Percentiles rank a stretch among this genome's conserved stretches.
Conservation (phyloP, 2,888 invertebrate species). For the Nomada goodeniana region DNA sequence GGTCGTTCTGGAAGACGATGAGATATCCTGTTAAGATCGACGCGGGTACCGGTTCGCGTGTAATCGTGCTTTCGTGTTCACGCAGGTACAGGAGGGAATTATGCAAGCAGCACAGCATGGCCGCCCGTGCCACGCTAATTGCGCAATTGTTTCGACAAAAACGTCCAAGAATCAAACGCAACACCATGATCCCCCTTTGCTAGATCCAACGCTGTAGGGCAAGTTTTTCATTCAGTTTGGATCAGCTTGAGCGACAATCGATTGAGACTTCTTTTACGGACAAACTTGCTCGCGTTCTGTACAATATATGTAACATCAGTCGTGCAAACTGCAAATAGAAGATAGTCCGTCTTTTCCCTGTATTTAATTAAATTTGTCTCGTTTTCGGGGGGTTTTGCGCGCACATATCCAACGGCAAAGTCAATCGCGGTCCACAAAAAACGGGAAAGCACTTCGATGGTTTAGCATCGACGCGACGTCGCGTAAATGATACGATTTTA, state of each 20-base stretch:
- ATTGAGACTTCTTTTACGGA: not conserved
- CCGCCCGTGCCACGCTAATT: not conserved
- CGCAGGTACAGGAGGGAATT: slow-evolving; percentile 70
- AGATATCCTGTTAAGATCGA: slow-evolving; percentile 53
- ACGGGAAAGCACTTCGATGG: slow-evolving; percentile 41
- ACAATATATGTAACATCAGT: no score
- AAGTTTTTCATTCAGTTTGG: slow-evolving; percentile 2
- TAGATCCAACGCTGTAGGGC: not conserved
- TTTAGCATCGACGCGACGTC: slow-evolving; percentile 47
- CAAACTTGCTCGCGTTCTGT: no score
- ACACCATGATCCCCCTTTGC: not conserved
- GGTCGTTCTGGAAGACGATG: slow-evolving; percentile 55
- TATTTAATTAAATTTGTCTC: no score
- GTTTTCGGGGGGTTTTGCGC: not conserved
- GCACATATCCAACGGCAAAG: slow-evolving; percentile 30
- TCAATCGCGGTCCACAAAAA: slow-evolving; percentile 36
- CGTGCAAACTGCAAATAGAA: not conserved
- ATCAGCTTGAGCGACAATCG: slow-evolving; percentile 1
- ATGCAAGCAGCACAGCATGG: slow-evolving; percentile 60
- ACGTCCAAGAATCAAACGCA: slow-evolving; percentile 9
- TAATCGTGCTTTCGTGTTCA: slow-evolving; percentile 68
- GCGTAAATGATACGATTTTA: slow-evolving; percentile 47
- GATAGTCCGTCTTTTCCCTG: no score
- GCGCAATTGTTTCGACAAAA: slow-evolving; percentile 26
- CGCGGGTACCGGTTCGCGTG: slow-evolving; percentile 48